Evolutionary conservation across 1,140 invertebrate genomes (phyloP), one percentile per base, ranked within the genome.

Genomic region (Cotesia vestalis): DNA sequence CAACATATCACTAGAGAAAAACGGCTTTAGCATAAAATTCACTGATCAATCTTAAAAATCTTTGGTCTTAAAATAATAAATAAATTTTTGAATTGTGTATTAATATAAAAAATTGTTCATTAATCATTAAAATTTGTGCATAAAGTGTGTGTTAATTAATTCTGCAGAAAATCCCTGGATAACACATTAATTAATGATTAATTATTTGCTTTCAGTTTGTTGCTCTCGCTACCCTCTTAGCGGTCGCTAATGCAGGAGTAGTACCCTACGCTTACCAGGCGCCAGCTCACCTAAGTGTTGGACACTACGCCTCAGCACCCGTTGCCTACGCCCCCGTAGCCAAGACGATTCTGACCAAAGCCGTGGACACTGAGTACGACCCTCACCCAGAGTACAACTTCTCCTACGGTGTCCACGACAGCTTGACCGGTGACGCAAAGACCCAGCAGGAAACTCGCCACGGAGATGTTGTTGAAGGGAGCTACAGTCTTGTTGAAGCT

Each of bases 231-330:
- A 73, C 79, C 64, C 71, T 78, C 72, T 74, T 75, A 57, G 78
- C 80, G 38, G 72, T 74, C 66, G 78, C 76, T 20, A 77, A 73
- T 69, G 79, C 81, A 66, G 77, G 77, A 66, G 11, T 60, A 64
- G 57, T 51, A 66, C 63, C 70, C 52, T 35, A 73, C 71, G 64
- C 66, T 68, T 68, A 73, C 66, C 59, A 61, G 4, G 59, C 40
- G 11, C 40, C 40, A 46, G 40, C 40, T 46, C 40, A 46, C 40
- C 11, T 46, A 11, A 46, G 11, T 11, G 6, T 9, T 11, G 40
- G 40, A 46, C 57, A 59, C 17, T 59, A 59, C 57, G 17, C 57
- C 4, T 17, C 14, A 20, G 17, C 57, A 66, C 66, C 66, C 59
- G 53, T 17, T 14, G 73, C 66, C 20, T 66, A 53, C 61, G 71